A percentile compares a stretch with the other conserved stretches of the same genome.
phyloP scores from a whole-genome alignment of 2,888 invertebrate species.

The Diarsia dahlii region DNA sequence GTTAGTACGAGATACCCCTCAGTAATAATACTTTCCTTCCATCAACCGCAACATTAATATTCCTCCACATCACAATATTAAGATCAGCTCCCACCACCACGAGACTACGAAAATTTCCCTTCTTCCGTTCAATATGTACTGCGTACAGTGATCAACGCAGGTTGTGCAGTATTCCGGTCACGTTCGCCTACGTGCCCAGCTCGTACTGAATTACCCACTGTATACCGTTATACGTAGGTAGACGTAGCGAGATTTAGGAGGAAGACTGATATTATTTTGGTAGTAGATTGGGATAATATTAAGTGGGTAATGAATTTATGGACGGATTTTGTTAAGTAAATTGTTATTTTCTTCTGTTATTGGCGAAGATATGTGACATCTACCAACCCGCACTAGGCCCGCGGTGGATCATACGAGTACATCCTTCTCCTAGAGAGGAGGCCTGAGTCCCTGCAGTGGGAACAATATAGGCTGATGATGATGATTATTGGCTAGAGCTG shows the following conservation, averaged over 20 bases:
- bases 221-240: slow-evolving; percentile 44
- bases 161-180: slow-evolving; percentile 67
- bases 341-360: too few relatives aligned
- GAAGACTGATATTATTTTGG: slow-evolving; percentile 58
- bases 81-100: slow-evolving; percentile 45
- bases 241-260: slow-evolving; percentile 51
- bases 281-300: slow-evolving; percentile 43
- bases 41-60: slow-evolving; percentile 42
- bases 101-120: slow-evolving; percentile 52
- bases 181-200: slow-evolving; percentile 68
- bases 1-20: too few relatives aligned
- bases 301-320: slow-evolving; percentile 42
- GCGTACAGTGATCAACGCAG: slow-evolving; percentile 63
- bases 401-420: too few relatives aligned
- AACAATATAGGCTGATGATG: too few relatives aligned
- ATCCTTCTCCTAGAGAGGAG: too few relatives aligned
- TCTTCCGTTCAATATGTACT: slow-evolving; percentile 61
- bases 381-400: too few relatives aligned
- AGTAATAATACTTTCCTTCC: neutral
- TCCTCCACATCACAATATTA: slow-evolving; percentile 55
- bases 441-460: too few relatives aligned
- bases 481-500: too few relatives aligned
- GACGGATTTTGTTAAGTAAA: neutral
- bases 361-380: too few relatives aligned
- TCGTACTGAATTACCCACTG: slow-evolving; percentile 63